These are phyloP conservation scores for Rhinophrynus dorsalis DNA, from an alignment of 2,797 vertebrate genomes.

Conservation along the genomic window DNA sequence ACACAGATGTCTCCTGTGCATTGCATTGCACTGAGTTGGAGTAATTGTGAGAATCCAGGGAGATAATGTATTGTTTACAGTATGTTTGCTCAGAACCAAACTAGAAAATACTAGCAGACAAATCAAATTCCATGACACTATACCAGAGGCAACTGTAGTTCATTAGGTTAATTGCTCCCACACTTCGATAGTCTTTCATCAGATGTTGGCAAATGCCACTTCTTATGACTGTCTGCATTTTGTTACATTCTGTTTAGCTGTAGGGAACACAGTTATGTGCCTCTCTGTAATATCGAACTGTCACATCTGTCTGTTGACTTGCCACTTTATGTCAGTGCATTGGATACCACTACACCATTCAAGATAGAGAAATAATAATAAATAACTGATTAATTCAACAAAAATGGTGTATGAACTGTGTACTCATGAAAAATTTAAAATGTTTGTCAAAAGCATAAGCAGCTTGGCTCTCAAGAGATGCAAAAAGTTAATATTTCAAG, in stretches of 20 bases:
- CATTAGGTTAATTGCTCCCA: neutral
- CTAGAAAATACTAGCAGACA: neutral
- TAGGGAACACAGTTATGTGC: neutral
- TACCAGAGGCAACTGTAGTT: neutral
- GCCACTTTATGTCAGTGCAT: neutral
- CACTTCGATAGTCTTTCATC: neutral
- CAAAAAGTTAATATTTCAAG: no score
- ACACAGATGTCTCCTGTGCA: no score
- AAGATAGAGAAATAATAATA: no score
- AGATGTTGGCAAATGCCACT: conserved; percentile 13
- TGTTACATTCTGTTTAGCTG: neutral
- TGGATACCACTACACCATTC: no score
- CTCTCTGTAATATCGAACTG: neutral
- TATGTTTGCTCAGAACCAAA: neutral
- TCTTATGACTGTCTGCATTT: conserved; percentile 1
- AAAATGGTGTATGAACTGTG: no score
- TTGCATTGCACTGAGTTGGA: neutral
- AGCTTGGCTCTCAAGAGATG: no score
- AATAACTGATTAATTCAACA: no score
- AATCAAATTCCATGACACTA: neutral
- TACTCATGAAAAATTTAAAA: no score
- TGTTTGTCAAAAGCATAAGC: no score
- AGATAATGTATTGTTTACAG: conserved; percentile 6
- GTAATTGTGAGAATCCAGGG: neutral
- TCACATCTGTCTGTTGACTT: neutral